Percentiles rank a stretch among this genome's conserved stretches.
These are phyloP conservation scores for Mimumesa dahlbomi DNA, from an alignment of 2,888 invertebrate genomes.

Conservation along the genomic window DNA sequence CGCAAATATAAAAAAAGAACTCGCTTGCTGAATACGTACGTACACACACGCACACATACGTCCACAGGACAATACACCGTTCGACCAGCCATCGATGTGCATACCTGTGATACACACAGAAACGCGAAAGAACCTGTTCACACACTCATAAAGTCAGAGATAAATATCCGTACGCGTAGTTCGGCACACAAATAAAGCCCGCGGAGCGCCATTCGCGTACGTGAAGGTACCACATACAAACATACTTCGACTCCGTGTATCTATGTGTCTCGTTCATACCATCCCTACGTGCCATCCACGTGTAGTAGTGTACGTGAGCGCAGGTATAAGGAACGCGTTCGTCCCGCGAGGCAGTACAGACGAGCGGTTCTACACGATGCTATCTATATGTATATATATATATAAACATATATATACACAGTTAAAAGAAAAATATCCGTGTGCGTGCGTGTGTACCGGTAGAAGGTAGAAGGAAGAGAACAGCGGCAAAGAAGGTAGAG, in stretches of 20 bases:
- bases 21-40: slow-evolving; percentile 7
- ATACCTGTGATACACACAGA: background rate
- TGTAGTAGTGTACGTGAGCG: slow-evolving; percentile 18
- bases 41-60: slow-evolving; percentile 14
- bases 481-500: slow-evolving; percentile 48
- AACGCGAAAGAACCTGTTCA: background rate
- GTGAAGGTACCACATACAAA: background rate
- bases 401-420: no score
- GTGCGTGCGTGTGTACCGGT: slow-evolving; percentile 47
- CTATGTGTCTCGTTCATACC: no score
- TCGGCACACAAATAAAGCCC: no score
- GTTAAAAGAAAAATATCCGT: no score
- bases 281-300: background rate
- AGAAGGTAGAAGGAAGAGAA: slow-evolving; percentile 59
- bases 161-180: background rate
- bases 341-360: slow-evolving; percentile 3
- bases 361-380: no score
- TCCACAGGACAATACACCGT: background rate
- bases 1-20: slow-evolving; percentile 12
- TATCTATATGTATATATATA: no score
- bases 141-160: background rate
- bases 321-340: slow-evolving; percentile 44
- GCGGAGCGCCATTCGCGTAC: slow-evolving; percentile 13
- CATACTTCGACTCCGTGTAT: background rate
- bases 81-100: background rate